These are phyloP conservation scores for Brachymystax lenok DNA, from an alignment of 2,797 vertebrate species.

Conservation along the genomic window DNA sequence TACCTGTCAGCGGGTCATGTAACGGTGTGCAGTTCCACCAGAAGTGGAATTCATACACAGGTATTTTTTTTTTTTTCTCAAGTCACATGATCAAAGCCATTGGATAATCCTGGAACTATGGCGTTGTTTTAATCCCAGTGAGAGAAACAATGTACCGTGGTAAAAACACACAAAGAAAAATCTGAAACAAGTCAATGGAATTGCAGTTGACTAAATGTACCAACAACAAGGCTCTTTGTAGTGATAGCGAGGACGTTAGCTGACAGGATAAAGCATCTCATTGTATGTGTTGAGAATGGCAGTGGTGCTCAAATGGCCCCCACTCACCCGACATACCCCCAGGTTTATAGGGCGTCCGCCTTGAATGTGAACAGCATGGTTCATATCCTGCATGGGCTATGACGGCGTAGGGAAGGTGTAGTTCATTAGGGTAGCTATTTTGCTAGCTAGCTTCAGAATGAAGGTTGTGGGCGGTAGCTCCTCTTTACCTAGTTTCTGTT, in stretches of 20 bases:
- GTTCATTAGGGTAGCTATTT: background rate
- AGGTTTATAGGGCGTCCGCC: constrained; percentile 63
- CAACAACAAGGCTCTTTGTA: constrained; percentile 54
- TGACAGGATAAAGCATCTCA: constrained; percentile 58
- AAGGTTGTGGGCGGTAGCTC: background rate
- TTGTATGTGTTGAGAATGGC: constrained; percentile 69
- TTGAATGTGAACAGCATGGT: constrained; percentile 71
- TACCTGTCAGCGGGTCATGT: constrained; percentile 67
- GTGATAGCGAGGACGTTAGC: constrained; percentile 47
- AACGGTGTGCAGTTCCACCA: constrained; percentile 60
- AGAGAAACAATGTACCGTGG: constrained; percentile 54
- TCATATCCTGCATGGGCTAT: constrained; percentile 43
- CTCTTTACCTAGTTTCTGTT: background rate
- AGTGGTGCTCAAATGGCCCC: constrained; percentile 65
- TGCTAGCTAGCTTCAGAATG: background rate
- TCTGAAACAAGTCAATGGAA: constrained; percentile 57
- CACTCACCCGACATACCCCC: constrained; percentile 54
- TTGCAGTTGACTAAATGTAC: constrained; percentile 67
- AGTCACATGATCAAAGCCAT: constrained; percentile 80
- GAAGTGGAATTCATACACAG: constrained; percentile 63
- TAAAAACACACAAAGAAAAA: constrained; percentile 52
- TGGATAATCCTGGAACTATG: constrained; percentile 78
- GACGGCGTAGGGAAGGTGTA: constrained; percentile 37
- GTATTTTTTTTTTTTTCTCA: constrained; percentile 41
- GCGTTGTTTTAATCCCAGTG: constrained; percentile 70